Percentiles rank a stretch among this genome's conserved stretches.
Conservation (phyloP, 1,140 invertebrate species). For the Euwallacea similis region DNA sequence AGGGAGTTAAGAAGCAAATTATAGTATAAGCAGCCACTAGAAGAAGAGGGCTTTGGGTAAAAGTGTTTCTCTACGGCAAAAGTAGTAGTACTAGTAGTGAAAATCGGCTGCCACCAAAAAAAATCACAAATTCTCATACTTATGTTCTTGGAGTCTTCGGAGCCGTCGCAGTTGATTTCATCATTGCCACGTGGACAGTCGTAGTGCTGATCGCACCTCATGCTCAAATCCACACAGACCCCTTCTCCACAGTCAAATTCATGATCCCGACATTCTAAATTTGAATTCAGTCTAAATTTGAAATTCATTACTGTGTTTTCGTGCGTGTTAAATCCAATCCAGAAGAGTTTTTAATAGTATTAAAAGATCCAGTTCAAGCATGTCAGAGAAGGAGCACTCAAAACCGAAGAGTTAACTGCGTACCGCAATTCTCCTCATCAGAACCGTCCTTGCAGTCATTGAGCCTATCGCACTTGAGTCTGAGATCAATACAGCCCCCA, state of each 20-base stretch:
- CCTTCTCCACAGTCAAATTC: constrained; percentile 61
- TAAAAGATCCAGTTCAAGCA: too few relatives aligned
- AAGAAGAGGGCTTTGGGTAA: too few relatives aligned
- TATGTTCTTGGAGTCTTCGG: background rate
- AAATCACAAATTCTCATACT: background rate
- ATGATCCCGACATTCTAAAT: constrained; percentile 20
- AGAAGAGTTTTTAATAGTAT: background rate
- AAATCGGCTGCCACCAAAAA: too few relatives aligned
- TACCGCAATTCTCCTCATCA: constrained; percentile 58
- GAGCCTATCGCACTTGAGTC: constrained; percentile 56
- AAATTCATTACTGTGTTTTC: background rate
- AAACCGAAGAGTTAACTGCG: constrained; percentile 19
- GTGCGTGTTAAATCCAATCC: background rate
- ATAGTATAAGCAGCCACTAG: background rate
- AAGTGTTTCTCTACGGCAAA: too few relatives aligned
- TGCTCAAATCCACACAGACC: constrained; percentile 54
- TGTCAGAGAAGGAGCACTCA: background rate
- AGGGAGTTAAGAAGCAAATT: background rate
- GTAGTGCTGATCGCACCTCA: constrained; percentile 57
- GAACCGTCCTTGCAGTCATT: constrained; percentile 58
- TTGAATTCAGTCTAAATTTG: constrained; percentile 7
- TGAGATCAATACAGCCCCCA: constrained; percentile 55
- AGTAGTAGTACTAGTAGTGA: too few relatives aligned
- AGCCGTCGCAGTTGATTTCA: constrained; percentile 53
- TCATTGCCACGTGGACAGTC: constrained; percentile 57